Conservation (phyloP, 1,140 invertebrate genomes). For the Piezodorus guildinii region DNA sequence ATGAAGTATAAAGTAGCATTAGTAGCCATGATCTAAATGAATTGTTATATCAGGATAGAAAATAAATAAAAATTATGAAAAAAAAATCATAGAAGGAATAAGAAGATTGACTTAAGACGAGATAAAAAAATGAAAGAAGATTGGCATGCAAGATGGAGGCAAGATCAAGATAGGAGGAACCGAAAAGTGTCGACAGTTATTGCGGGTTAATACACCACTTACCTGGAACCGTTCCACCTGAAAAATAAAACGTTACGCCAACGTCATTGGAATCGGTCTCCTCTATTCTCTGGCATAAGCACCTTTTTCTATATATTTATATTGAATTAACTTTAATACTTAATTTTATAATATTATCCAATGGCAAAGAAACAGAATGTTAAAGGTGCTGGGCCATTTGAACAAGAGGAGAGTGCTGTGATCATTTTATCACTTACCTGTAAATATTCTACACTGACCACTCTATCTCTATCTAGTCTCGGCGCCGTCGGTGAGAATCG, state of each 20-base stretch:
- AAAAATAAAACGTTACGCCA: constrained; percentile 6
- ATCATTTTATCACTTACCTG: constrained; percentile 20
- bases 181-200: neutral
- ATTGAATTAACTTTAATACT: no score
- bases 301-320: neutral
- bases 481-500: constrained; percentile 14
- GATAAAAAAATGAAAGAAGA: no score
- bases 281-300: neutral
- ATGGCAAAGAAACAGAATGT: neutral
- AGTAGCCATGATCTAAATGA: no score
- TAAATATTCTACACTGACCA: constrained; percentile 21
- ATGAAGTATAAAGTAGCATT: no score
- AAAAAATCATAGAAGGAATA: no score
- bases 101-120: no score
- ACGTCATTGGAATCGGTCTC: neutral
- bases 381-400: constrained; percentile 1
- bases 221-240: constrained; percentile 9
- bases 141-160: no score
- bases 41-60: no score
- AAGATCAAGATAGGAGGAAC: no score
- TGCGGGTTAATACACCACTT: constrained; percentile 1
- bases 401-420: neutral
- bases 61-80: no score
- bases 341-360: no score
- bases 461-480: constrained; percentile 14